Evolutionary conservation across 2,113 vertebrate genomes (phyloP), one percentile per base, ranked within the genome.

Genomic region (Tapirus terrestris): DNA sequence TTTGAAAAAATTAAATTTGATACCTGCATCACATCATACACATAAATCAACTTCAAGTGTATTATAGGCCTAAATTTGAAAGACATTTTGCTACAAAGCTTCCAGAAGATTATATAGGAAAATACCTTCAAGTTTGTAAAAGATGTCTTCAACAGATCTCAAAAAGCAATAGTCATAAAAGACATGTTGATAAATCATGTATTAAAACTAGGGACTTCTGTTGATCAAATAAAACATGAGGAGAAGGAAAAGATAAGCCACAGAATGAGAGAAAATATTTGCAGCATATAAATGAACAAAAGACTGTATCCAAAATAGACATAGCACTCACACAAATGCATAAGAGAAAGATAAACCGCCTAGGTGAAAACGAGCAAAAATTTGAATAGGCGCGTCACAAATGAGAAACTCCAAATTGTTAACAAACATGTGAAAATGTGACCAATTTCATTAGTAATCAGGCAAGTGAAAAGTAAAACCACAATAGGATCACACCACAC

Each of bases 61-160:
- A 72, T 25, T 81, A 56, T 75, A 56, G 4, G 3, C 14, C 67
- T 84, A 72, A 80, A 25, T 53, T 82, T 80, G 16, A 84, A 89
- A 97, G 43, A 1, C 17, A 36, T 68, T 84, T 94, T 68, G 0
- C 33, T 95, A 36, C 10, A 81, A 68, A 89, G 9, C 18, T 65
- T 92, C 48, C 65, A 48, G 72, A 92, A 65, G 7, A 27, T 94
- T 58, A 29, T 23, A 60, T 72, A 68, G 39, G 21, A 70, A n/a
- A 88, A 83, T 80, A 67, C n/a, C 25, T 90, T 76, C n/a, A 75
- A 18, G n/a, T 45, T 88, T 73, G 11, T 67, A 75, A 92, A 94
- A 53, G 36, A 61, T n/a, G 29, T 81, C 56, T 90, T 86, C 45
- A 86, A 81, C 2, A 51, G 12, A 43, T 56, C 11, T 82, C 25